A percentile compares a stretch with the other conserved stretches of the same genome.
These are phyloP conservation scores for Onychostruthus taczanowskii DNA, from an alignment of 2,113 vertebrate genomes.

Conservation along the genomic window DNA sequence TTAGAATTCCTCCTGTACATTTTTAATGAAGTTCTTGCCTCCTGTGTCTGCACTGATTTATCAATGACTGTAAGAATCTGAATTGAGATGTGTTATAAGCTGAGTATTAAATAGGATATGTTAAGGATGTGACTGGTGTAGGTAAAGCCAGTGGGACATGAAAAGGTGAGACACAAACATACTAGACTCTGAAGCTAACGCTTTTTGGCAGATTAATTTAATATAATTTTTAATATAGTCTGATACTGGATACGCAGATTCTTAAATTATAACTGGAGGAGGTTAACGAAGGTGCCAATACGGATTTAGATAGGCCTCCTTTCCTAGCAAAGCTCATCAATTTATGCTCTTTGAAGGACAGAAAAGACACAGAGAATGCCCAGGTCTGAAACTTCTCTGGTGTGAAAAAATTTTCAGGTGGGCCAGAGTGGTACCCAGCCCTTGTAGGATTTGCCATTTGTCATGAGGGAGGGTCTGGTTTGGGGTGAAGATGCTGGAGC, in stretches of 20 bases:
- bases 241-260: not conserved
- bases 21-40: slow-evolving; percentile 6
- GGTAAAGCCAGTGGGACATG: not conserved
- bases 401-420: accelerated
- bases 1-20: not conserved
- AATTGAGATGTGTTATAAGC: not conserved
- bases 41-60: not conserved
- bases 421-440: not conserved
- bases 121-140: not conserved
- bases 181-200: not conserved
- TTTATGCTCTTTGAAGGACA: not conserved
- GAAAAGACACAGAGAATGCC: not conserved
- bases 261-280: not conserved
- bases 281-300: not conserved
- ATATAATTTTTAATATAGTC: not conserved
- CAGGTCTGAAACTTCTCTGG: not conserved
- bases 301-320: not conserved
- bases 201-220: not conserved
- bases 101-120: not conserved
- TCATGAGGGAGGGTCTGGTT: not conserved
- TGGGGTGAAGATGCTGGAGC: not conserved
- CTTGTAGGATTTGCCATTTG: not conserved
- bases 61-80: not conserved
- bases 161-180: not conserved
- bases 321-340: not conserved